These are phyloP conservation scores for Lordiphosa clarofinis DNA, from an alignment of 1,140 invertebrate genomes.

Conservation along the genomic window DNA sequence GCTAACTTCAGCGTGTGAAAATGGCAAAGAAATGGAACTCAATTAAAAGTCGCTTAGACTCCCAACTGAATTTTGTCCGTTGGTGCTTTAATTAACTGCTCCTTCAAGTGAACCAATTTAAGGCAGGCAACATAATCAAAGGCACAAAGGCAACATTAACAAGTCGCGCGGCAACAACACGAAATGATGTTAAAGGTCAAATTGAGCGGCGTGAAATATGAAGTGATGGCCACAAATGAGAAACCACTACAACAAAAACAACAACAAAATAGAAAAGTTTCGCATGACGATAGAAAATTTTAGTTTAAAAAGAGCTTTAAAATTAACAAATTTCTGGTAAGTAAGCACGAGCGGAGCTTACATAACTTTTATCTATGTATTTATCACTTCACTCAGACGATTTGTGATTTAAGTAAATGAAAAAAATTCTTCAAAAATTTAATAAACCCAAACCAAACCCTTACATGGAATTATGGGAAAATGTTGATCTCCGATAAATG, in stretches of 20 bases:
- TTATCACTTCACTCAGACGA: too few relatives aligned
- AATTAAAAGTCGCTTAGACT: slow-evolving; percentile 73
- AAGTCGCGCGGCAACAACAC: slow-evolving; percentile 10
- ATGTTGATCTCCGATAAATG: too few relatives aligned
- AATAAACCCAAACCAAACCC: too few relatives aligned
- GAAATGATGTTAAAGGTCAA: slow-evolving; percentile 35
- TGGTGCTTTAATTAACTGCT: slow-evolving; percentile 59
- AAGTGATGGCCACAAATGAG: slow-evolving; percentile 8
- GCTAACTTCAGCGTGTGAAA: slow-evolving; percentile 43
- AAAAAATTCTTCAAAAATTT: too few relatives aligned
- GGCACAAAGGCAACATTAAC: slow-evolving; percentile 19
- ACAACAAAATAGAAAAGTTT: not conserved
- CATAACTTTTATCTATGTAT: too few relatives aligned
- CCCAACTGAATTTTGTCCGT: slow-evolving; percentile 31
- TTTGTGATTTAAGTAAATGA: too few relatives aligned
- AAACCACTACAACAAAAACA: slow-evolving; percentile 16
- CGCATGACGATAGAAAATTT: too few relatives aligned
- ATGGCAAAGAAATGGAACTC: slow-evolving; percentile 55
- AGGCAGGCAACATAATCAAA: slow-evolving; percentile 32
- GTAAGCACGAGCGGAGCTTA: too few relatives aligned
- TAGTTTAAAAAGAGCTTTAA: too few relatives aligned
- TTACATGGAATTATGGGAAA: too few relatives aligned
- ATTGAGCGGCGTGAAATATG: slow-evolving; percentile 10
- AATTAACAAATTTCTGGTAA: too few relatives aligned
- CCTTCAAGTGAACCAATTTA: slow-evolving; percentile 28